Evolutionary conservation across 2,113 vertebrate genomes (phyloP).

Genomic region (Noctilio leporinus): DNA sequence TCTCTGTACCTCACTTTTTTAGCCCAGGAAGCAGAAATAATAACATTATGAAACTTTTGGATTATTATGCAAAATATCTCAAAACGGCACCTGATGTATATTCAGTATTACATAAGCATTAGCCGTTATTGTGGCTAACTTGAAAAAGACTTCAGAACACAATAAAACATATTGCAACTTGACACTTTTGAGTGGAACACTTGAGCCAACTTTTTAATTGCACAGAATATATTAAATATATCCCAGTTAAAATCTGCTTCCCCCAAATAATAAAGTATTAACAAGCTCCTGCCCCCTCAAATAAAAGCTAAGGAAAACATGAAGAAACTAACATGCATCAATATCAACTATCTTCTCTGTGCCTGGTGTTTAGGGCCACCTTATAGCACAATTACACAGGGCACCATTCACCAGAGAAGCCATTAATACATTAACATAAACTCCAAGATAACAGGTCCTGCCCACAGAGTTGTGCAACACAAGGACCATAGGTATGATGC

Average conservation of each 20-base stretch:
- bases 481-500: background rate
- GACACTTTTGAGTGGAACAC: background rate
- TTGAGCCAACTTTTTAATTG: background rate
- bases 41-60: background rate
- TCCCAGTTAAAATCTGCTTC: background rate
- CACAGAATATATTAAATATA: background rate
- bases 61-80: background rate
- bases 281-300: background rate
- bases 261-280: background rate
- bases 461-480: no score
- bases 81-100: background rate
- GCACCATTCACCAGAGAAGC: background rate
- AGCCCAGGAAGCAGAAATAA: background rate
- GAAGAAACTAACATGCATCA: background rate
- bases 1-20: background rate
- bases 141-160: background rate
- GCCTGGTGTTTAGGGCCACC: background rate
- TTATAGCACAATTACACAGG: no score
- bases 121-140: background rate
- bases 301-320: background rate
- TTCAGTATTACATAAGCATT: background rate
- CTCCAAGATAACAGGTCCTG: rapidly evolving
- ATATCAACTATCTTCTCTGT: background rate
- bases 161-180: background rate
- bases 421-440: background rate